Conservation (phyloP, 1,140 invertebrate species). For the Ectropis grisescens region DNA sequence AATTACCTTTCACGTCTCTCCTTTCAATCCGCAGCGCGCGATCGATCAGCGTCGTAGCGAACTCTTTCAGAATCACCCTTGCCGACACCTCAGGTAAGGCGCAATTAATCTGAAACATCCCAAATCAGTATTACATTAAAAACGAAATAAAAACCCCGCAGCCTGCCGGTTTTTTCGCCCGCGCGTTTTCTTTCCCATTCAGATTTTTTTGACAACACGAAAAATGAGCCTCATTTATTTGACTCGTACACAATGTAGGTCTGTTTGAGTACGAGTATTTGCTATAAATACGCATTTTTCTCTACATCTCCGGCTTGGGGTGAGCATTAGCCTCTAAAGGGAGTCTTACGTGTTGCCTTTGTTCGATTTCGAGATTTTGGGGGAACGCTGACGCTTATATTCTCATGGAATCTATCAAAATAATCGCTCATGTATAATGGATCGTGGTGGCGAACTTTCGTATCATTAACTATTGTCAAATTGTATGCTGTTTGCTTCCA, state of each 20-base stretch:
- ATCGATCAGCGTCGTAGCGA: constrained; percentile 66
- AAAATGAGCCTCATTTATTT: constrained; percentile 69
- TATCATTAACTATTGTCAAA: constrained; percentile 32
- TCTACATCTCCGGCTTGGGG: constrained; percentile 66
- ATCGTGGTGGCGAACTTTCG: constrained; percentile 48
- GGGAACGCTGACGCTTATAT: constrained; percentile 59
- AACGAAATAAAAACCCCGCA: constrained; percentile 59
- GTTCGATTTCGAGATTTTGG: constrained; percentile 63
- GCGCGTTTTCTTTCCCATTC: constrained; percentile 66
- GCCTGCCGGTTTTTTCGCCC: constrained; percentile 57
- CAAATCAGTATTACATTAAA: constrained; percentile 69
- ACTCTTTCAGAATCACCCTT: constrained; percentile 65
- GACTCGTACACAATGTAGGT: constrained; percentile 68
- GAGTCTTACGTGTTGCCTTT: constrained; percentile 62
- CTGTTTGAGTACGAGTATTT: constrained; percentile 69
- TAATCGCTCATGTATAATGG: constrained; percentile 62
- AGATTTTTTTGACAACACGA: constrained; percentile 70
- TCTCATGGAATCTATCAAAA: constrained; percentile 62
- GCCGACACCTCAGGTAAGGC: constrained; percentile 54
- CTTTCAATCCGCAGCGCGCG: constrained; percentile 60
- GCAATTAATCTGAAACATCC: constrained; percentile 69
- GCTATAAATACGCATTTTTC: constrained; percentile 71
- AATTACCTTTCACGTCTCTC: constrained; percentile 67
- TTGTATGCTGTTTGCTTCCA: not conserved
- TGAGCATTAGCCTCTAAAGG: constrained; percentile 60